Base-by-base conservation (phyloP, 2,797 vertebrate genomes). In the Apogon talboti region DNA sequence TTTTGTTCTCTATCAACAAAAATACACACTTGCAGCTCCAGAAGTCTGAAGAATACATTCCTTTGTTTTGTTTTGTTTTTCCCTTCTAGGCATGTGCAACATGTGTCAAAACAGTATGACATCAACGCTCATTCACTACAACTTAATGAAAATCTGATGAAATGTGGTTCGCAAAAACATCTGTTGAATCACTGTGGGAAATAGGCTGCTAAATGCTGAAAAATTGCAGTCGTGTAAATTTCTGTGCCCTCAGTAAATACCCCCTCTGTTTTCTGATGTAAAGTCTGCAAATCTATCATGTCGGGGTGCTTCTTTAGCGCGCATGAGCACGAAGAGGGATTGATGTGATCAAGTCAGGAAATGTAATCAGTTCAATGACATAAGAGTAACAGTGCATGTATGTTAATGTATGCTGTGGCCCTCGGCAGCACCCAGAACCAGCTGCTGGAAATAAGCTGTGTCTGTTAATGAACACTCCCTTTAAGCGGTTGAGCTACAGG, bases 391-490 rank as follows among this genome's bases (percentile, higher is more conserved):
- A 51, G 55, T 59, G 53, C 49, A 41, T 1, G 28, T 14, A 68
- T 58, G 59, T 60, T 77, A 78, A 76, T 86, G 43, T 70, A 76
- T 73, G 74, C 42, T 7, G 53, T 1, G 73, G 81, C 85, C 65
- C 7, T 42, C 69, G 71, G 81, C 77, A 72, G 56, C 33, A 77
- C 64, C 47, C 76, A 19, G 70, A 56, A 72, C 72, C 79, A 85
- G 82, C 81, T 87, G 85, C 70, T 80, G 60, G 74, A 77, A 82
- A 89, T 87, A 84, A 84, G 67, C 63, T 66, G 67, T 38, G 46
- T 59, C 66, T 77, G 74, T 75, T 79, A 85, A 79, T 79, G 78
- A 79, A 76, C 47, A 33, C 24, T 70, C 53, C 74, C 74, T 66
- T 38, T 66, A 66, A 83, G 76, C 74, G 45, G 63, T 24, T 49